These are phyloP conservation scores for Tetrax tetrax DNA, from an alignment of 2,113 vertebrate species.

Conservation along the genomic window DNA sequence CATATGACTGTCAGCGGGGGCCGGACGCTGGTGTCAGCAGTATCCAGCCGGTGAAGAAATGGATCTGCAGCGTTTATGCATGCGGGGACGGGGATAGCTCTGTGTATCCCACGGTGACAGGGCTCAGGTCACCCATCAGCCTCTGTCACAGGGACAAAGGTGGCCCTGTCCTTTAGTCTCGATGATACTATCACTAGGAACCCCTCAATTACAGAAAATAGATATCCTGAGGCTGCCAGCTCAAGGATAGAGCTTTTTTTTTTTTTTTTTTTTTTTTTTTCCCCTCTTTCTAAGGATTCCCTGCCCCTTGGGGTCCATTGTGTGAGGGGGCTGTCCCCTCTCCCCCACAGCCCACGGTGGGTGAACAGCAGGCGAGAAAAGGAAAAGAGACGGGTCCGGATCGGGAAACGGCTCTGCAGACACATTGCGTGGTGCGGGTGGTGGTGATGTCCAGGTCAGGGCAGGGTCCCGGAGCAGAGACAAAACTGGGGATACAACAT, in stretches of 20 bases:
- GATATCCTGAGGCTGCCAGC: not conserved
- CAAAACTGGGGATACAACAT: not conserved
- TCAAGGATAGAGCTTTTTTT: not conserved
- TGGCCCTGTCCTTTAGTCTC: not conserved
- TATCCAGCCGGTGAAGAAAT: not conserved
- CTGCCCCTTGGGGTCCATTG: not conserved
- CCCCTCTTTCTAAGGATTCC: not conserved
- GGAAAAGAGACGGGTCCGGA: not conserved
- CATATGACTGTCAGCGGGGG: not conserved
- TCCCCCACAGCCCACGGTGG: not conserved
- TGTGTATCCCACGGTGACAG: not conserved
- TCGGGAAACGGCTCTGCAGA: not conserved
- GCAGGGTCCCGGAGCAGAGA: not conserved
- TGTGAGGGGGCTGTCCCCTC: not conserved
- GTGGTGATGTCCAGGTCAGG: not conserved
- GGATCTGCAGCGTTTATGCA: not conserved
- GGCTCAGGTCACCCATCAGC: not conserved
- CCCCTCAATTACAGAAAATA: not conserved
- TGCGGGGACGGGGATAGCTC: not conserved
- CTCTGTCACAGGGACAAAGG: not conserved
- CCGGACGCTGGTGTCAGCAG: not conserved
- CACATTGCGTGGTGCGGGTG: accelerated
- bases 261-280: not conserved
- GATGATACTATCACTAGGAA: not conserved
- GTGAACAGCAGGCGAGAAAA: not conserved